Conservation (phyloP, 1,140 invertebrate genomes). For the Branchinecta lynchi region DNA sequence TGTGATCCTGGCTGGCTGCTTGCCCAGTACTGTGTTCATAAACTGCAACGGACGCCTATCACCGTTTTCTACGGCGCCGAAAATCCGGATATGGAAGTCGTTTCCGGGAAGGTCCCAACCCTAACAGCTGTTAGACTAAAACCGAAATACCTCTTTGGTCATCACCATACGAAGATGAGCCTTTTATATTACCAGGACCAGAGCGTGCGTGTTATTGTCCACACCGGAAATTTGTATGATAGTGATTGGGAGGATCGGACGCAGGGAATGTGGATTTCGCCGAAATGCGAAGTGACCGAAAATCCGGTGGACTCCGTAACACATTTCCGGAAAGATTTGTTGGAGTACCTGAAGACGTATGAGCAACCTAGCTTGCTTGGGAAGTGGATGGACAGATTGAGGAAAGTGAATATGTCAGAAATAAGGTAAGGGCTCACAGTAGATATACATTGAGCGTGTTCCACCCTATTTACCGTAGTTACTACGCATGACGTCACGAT, state of each 20-base stretch:
- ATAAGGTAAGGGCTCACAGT: slow-evolving; percentile 44
- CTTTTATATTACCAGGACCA: slow-evolving; percentile 64
- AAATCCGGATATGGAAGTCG: slow-evolving; percentile 38
- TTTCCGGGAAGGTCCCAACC: slow-evolving; percentile 40
- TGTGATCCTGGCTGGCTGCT: slow-evolving; percentile 71
- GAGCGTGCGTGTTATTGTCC: slow-evolving; percentile 66
- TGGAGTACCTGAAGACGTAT: slow-evolving; percentile 66
- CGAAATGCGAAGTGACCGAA: slow-evolving; percentile 43
- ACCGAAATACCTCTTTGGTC: slow-evolving; percentile 62
- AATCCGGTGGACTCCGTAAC: slow-evolving; percentile 64
- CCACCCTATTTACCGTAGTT: no score
- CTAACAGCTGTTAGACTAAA: slow-evolving; percentile 49
- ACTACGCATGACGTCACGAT: no score
- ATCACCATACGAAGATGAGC: slow-evolving; percentile 88
- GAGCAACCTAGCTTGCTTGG: slow-evolving; percentile 42
- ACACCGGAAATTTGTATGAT: slow-evolving; percentile 77
- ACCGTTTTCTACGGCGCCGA: slow-evolving; percentile 52
- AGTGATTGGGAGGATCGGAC: slow-evolving; percentile 87
- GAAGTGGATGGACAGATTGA: slow-evolving; percentile 56
- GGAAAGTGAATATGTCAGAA: slow-evolving; percentile 55
- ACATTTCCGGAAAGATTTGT: slow-evolving; percentile 63
- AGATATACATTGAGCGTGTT: no score
- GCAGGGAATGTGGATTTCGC: slow-evolving; percentile 83
- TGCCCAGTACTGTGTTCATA: slow-evolving; percentile 54
- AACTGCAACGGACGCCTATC: slow-evolving; percentile 40